Evolutionary conservation across 2,888 invertebrate species (phyloP).

Genomic region (Erebia epiphron): DNA sequence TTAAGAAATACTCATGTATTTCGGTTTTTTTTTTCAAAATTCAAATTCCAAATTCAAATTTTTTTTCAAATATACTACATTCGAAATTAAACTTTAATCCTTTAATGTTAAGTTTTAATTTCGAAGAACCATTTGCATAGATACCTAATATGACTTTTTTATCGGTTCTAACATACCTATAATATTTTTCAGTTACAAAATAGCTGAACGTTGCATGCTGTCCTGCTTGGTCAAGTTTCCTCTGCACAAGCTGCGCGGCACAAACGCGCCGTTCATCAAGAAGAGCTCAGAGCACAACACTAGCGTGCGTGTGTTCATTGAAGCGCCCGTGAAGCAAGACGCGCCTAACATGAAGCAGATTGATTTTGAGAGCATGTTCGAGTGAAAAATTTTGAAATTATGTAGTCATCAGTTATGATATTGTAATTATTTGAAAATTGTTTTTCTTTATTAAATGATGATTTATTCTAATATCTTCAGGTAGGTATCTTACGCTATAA

Average conservation of each 20-base stretch:
- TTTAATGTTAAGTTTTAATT: no score
- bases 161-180: background rate
- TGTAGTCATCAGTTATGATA: background rate
- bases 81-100: no score
- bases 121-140: no score
- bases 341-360: constrained; percentile 44
- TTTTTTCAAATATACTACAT: no score
- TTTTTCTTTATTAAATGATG: background rate
- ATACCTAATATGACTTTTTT: no score
- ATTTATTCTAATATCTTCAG: background rate
- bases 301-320: constrained; percentile 63
- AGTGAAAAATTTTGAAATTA: constrained; percentile 42
- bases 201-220: constrained; percentile 71
- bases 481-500: background rate
- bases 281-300: constrained; percentile 57
- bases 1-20: no score
- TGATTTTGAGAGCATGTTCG: constrained; percentile 56
- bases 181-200: constrained; percentile 60
- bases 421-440: background rate
- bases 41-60: no score
- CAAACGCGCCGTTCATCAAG: constrained; percentile 60
- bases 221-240: constrained; percentile 66
- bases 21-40: no score
- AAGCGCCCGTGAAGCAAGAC: constrained; percentile 46
- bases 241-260: constrained; percentile 62